Conservation (phyloP, 2,797 vertebrate species). For the Synanceia verrucosa region DNA sequence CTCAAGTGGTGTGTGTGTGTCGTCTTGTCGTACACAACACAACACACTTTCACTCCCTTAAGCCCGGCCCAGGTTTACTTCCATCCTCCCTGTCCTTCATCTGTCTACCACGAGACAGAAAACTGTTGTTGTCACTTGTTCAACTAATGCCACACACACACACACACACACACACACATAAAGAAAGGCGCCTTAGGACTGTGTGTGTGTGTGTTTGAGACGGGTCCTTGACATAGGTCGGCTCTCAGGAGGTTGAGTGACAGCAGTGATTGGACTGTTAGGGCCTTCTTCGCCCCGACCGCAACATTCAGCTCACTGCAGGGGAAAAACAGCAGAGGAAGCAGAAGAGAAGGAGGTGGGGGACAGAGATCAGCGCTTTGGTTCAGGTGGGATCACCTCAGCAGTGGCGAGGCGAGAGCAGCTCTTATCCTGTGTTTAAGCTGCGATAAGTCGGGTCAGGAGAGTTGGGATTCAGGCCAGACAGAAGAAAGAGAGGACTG, state of each 20-base stretch:
- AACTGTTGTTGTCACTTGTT: slow-evolving; percentile 65
- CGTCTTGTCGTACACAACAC: neutral
- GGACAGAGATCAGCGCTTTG: slow-evolving; percentile 18
- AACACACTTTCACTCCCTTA: slow-evolving; percentile 34
- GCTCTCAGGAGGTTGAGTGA: slow-evolving; percentile 50
- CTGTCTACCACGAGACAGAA: slow-evolving; percentile 46
- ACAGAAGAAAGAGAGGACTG: neutral
- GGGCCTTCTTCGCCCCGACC: slow-evolving; percentile 36
- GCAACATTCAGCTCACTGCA: slow-evolving; percentile 33
- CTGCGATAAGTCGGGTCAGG: slow-evolving; percentile 12
- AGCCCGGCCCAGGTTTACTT: slow-evolving; percentile 37
- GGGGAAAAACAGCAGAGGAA: neutral
- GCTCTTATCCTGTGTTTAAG: slow-evolving; percentile 36
- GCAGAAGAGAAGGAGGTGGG: neutral
- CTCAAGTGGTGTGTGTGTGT: neutral
- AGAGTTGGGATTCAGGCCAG: slow-evolving; percentile 30
- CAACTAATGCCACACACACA: slow-evolving; percentile 42
- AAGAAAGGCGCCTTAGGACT: slow-evolving; percentile 2
- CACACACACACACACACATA: slow-evolving; percentile 20
- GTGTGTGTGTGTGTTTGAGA: slow-evolving; percentile 22
- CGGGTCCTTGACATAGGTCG: slow-evolving; percentile 59
- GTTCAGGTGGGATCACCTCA: slow-evolving; percentile 36
- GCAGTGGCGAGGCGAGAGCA: slow-evolving; percentile 34
- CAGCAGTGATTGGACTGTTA: slow-evolving; percentile 40
- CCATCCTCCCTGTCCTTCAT: slow-evolving; percentile 42